Percentiles rank a stretch among this genome's conserved stretches.
Conservation (phyloP, 2,888 invertebrate species). For the Lepidocyrtinus sp. region DNA sequence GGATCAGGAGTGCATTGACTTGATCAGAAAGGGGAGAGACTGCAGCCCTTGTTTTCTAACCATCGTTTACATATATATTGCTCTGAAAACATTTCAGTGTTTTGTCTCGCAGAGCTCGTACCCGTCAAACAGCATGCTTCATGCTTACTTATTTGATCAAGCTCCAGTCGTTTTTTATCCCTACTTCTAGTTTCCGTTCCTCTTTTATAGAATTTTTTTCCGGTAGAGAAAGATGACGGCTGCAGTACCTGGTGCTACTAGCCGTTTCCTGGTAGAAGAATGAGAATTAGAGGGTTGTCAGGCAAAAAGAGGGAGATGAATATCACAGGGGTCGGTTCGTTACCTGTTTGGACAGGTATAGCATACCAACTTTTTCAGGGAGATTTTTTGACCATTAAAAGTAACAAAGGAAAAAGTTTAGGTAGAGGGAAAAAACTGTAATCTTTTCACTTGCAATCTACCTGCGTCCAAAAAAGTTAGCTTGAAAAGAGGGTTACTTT, state of each 20-base stretch:
- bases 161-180: not conserved
- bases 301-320: slow-evolving; percentile 17
- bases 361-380: not conserved
- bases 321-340: not conserved
- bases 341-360: not conserved
- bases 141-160: too few relatives aligned
- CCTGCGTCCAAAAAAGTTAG: too few relatives aligned
- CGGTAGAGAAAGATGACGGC: slow-evolving; percentile 19
- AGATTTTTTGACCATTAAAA: not conserved
- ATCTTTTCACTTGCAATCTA: too few relatives aligned
- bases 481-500: too few relatives aligned
- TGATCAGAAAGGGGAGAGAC: too few relatives aligned
- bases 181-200: not conserved
- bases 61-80: too few relatives aligned
- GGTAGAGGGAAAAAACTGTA: too few relatives aligned
- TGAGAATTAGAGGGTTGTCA: not conserved
- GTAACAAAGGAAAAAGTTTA: not conserved
- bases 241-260: slow-evolving; percentile 46
- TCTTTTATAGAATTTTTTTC: not conserved
- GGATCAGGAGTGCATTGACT: too few relatives aligned
- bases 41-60: too few relatives aligned
- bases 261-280: slow-evolving; percentile 36
- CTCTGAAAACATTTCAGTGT: too few relatives aligned
- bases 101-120: too few relatives aligned
- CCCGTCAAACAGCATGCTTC: too few relatives aligned